These are phyloP conservation scores for Scomber colias DNA, from an alignment of 2,113 vertebrate genomes.

Conservation along the genomic window DNA sequence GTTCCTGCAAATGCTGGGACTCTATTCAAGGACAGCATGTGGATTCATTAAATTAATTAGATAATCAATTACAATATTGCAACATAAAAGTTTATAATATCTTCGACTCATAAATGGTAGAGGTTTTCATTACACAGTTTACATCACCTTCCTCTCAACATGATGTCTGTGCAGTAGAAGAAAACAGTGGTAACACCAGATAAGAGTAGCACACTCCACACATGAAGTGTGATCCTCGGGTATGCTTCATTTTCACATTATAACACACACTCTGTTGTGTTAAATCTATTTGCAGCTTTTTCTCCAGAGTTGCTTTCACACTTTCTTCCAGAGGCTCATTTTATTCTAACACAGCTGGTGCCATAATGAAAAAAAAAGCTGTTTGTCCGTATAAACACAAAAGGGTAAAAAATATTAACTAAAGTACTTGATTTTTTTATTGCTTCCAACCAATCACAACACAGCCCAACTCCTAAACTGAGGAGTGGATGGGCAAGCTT, in stretches of 20 bases:
- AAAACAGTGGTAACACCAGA: background rate
- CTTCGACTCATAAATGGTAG: background rate
- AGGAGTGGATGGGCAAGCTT: background rate
- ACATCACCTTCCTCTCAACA: background rate
- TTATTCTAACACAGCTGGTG: conserved; percentile 20
- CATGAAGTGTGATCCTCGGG: conserved; percentile 31
- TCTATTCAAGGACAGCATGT: background rate
- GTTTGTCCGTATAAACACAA: conserved; percentile 40
- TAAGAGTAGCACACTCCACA: background rate
- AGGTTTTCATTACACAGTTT: background rate
- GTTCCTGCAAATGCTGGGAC: background rate
- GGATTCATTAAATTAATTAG: background rate
- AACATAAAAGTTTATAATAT: background rate
- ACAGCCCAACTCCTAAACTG: background rate
- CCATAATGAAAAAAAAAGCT: conserved; percentile 7
- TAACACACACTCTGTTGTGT: conserved; percentile 24
- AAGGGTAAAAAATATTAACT: conserved; percentile 7
- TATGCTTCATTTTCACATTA: conserved; percentile 33
- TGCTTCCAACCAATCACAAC: background rate
- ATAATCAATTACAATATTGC: background rate
- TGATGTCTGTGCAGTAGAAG: background rate
- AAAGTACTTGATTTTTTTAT: conserved; percentile 22
- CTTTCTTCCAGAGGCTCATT: conserved; percentile 31
- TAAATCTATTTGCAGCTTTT: conserved; percentile 53
- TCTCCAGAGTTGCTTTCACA: conserved; percentile 35